Percentiles rank a stretch among this genome's conserved stretches.
Conservation (phyloP, 37 sponge, comb jelly and placozoan species). For the Spongilla lacustris region DNA sequence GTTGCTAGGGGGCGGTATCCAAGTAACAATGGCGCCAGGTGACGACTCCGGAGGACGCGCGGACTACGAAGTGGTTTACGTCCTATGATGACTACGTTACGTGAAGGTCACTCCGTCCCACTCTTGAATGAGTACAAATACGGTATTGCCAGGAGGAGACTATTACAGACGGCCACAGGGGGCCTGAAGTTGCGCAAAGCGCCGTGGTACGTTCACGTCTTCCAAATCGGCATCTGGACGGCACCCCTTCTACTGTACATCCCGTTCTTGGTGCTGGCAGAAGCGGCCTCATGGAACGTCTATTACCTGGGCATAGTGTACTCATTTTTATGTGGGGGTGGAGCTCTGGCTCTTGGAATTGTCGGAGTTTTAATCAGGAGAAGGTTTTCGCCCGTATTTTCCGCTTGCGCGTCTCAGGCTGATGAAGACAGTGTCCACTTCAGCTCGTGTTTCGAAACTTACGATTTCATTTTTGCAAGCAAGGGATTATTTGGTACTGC, state of each 20-base stretch:
- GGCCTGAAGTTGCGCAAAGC: conserved; percentile 45
- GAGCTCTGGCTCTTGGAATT: background rate
- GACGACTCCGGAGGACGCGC: background rate
- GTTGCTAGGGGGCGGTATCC: background rate
- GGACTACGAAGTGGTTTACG: background rate
- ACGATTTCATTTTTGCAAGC: conserved; percentile 48
- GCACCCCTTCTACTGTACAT: conserved; percentile 31
- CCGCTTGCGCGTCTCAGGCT: conserved; percentile 16
- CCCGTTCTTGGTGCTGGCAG: conserved; percentile 56
- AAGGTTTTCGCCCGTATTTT: background rate
- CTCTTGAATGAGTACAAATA: conserved; percentile 68
- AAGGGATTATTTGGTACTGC: conserved; percentile 2
- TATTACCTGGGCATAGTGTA: conserved; percentile 57
- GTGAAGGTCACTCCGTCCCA: conserved; percentile 24
- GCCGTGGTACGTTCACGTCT: conserved; percentile 47
- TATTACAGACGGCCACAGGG: conserved; percentile 59
- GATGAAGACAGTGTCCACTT: conserved; percentile 54
- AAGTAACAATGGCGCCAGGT: background rate
- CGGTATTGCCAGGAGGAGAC: conserved; percentile 29
- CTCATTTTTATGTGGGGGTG: conserved; percentile 9
- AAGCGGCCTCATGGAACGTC: conserved; percentile 15
- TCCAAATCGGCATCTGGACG: conserved; percentile 43
- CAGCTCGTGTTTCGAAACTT: conserved; percentile 8
- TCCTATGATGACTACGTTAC: background rate
- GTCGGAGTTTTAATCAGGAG: background rate